Evolutionary conservation across 1,140 invertebrate genomes (phyloP).

Genomic region (Brachionus paranguensis): DNA sequence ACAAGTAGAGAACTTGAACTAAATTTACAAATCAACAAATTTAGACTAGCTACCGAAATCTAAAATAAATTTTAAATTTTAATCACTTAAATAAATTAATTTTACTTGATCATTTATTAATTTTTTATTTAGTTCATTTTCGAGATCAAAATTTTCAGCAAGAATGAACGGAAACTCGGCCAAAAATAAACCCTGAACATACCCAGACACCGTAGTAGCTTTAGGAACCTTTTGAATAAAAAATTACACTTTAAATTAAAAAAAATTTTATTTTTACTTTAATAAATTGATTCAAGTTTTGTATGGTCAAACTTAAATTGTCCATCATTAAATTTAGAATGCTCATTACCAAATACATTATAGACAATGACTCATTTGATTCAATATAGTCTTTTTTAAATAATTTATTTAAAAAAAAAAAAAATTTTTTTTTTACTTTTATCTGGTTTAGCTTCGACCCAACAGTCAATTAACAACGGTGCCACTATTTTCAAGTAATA

Average conservation of each 20-base stretch:
- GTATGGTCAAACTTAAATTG: not conserved
- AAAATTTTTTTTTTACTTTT: not conserved
- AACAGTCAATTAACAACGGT: constrained; percentile 48
- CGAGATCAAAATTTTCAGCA: not conserved
- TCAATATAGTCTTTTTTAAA: constrained; percentile 11
- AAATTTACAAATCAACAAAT: constrained; percentile 22
- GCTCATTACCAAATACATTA: constrained; percentile 17
- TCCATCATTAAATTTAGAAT: constrained; percentile 2
- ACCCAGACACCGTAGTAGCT: not conserved
- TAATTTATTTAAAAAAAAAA: not conserved
- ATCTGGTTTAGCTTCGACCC: constrained; percentile 46
- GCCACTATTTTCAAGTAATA: constrained; percentile 44
- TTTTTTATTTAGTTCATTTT: constrained; percentile 27
- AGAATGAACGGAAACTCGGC: constrained; percentile 1
- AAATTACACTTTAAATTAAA: not conserved
- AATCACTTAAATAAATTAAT: not conserved
- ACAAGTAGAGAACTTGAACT: not conserved
- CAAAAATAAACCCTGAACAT: not conserved
- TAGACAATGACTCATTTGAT: not conserved
- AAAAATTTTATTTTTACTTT: not conserved
- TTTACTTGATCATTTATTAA: not conserved
- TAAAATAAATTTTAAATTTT: not conserved
- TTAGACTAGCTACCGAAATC: not conserved
- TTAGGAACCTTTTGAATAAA: not conserved
- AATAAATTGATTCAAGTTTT: constrained; percentile 15